Base-by-base conservation (phyloP, 2,888 invertebrate species). In the Drosophila picticornis region DNA sequence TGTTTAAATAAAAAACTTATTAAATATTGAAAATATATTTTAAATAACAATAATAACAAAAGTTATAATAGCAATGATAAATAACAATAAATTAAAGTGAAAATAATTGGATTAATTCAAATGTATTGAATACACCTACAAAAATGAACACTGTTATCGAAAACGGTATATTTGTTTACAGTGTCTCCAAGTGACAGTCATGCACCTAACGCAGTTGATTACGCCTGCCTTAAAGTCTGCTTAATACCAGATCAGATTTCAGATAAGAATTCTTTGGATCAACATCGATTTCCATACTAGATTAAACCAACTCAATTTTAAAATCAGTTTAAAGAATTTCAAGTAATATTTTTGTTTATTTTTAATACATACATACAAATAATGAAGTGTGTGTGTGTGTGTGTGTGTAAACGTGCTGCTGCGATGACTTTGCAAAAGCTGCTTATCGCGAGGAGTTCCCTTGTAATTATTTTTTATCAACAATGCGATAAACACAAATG, bases 401-500 rank as follows among this genome's bases (percentile, higher is more conserved):
- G 10, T 58, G 51, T 46, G 34, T 16, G 34, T 13, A 50, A 16
- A 80, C 80, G 76, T 59, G 60, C 60, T 51, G 22, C 2, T 56
- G n/a, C 11, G 40, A 72, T 79, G 78, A 81, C 72, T 40, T 34
- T 61, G 72, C 81, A 72, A 77, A 50, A n/a, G 66, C 51, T 46
- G 9, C 25, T 60, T 34, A 48, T 43, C 59, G 57, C 65, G 58
- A 64, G 81, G 78, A 81, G 73, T 79, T 79, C 78, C 79, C 77
- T 19, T 53, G 4, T 4, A 25, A 7, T 36, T 27, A 29, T n/a
- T 40, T 59, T 55, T 75, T 68, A 75, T 70, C 78, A 72, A 48
- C 52, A 62, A 58, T 58, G 65, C 73, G 84, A 81, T 86, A 86
- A 83, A 73, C 67, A 71, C 69, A 75, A 72, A 71, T 64, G 25